phyloP scores from a whole-genome alignment of 2,888 invertebrate genomes.

The Drosophila falleni region DNA sequence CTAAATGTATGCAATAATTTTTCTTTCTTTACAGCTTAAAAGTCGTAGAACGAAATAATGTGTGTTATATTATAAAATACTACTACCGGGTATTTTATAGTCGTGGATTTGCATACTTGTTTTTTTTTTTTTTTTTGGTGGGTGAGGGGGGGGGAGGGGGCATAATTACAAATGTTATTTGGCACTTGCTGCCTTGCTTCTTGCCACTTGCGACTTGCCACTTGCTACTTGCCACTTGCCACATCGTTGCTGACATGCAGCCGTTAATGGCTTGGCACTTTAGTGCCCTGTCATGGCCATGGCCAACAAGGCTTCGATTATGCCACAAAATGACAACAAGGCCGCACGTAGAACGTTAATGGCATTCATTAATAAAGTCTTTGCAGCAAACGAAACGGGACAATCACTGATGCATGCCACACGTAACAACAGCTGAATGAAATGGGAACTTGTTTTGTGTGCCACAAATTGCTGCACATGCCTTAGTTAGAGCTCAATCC shows the following conservation, averaged over 20 bases:
- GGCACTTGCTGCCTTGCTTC: conserved; percentile 6
- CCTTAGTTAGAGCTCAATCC: conserved; percentile 24
- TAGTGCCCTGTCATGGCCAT: conserved; percentile 38
- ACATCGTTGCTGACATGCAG: conserved; percentile 44
- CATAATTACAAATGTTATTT: conserved; percentile 33
- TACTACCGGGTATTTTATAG: not conserved
- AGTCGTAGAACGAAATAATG: not conserved
- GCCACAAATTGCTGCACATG: conserved; percentile 17
- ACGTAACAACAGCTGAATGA: conserved; percentile 15
- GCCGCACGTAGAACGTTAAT: conserved; percentile 54
- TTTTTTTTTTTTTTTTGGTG: conserved; percentile 2
- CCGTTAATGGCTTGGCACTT: conserved; percentile 59
- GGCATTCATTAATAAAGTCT: conserved; percentile 59
- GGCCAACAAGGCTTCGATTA: conserved; percentile 44
- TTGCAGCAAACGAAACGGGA: conserved; percentile 10
- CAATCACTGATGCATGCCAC: conserved; percentile 36
- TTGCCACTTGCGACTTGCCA: not conserved
- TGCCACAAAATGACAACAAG: conserved; percentile 41
- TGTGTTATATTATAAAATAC: no score
- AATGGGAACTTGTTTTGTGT: conserved; percentile 4
- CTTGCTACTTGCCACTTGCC: conserved; percentile 12
- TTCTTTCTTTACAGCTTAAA: not conserved
- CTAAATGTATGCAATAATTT: not conserved
- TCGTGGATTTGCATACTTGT: not conserved
- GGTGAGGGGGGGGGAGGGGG: not conserved